A percentile compares a stretch with the other conserved stretches of the same genome.
phyloP scores from a whole-genome alignment of 2,888 invertebrate genomes.

The Pheosia gnoma region DNA sequence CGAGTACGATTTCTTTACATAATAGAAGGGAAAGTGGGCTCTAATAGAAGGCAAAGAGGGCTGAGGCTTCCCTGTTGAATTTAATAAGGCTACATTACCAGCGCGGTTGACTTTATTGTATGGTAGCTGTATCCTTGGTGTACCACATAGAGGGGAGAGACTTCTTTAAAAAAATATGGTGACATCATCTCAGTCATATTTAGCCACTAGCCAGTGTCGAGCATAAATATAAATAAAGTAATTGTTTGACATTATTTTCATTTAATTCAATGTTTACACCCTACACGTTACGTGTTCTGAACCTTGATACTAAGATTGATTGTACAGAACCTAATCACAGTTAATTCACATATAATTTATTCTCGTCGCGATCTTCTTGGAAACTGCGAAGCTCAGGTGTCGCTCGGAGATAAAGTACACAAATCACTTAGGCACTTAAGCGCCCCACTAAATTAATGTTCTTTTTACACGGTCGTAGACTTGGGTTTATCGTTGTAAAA shows the following conservation, averaged over 20 bases:
- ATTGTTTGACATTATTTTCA: background rate
- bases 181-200: no score
- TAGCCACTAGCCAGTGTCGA: no score
- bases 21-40: slow-evolving; percentile 6
- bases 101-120: no score
- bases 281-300: background rate
- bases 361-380: slow-evolving; percentile 7
- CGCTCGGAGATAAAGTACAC: slow-evolving; percentile 7
- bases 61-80: background rate
- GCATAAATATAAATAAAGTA: no score
- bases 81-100: background rate
- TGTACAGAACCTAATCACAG: background rate
- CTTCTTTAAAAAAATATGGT: no score
- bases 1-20: slow-evolving; percentile 27
- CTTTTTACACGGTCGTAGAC: slow-evolving; percentile 6
- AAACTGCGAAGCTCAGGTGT: slow-evolving; percentile 15
- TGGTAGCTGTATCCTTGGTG: no score
- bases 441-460: slow-evolving; percentile 19
- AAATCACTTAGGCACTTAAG: slow-evolving; percentile 14
- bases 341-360: slow-evolving; percentile 5
- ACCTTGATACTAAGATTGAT: slow-evolving; percentile 2
- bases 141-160: no score
- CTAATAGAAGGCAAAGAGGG: slow-evolving; percentile 4
- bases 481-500: slow-evolving; percentile 1
- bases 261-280: background rate